These are phyloP conservation scores for Embiotoca jacksoni DNA, from an alignment of 2,113 vertebrate genomes.

Conservation along the genomic window DNA sequence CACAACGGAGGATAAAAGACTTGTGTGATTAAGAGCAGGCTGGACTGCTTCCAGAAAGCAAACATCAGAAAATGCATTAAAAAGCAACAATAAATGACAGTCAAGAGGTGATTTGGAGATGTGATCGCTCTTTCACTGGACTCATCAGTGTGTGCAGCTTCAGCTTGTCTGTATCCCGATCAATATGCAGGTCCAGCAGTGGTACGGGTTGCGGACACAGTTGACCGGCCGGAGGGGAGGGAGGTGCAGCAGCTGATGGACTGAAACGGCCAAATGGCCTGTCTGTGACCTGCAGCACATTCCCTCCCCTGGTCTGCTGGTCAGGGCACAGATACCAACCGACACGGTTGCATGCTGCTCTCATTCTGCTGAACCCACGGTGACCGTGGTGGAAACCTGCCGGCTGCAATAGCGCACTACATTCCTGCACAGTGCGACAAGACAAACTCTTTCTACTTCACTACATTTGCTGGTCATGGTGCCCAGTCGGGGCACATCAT, in stretches of 20 bases:
- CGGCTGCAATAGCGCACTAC: neutral
- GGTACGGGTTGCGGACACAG: constrained; percentile 39
- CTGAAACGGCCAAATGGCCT: constrained; percentile 51
- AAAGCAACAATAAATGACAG: constrained; percentile 25
- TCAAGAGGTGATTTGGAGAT: constrained; percentile 6
- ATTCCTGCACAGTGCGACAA: constrained; percentile 33
- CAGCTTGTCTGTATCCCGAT: no score
- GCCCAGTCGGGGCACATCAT: neutral
- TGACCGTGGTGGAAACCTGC: neutral
- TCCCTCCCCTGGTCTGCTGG: constrained; percentile 48
- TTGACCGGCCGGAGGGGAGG: constrained; percentile 22
- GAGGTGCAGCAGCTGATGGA: constrained; percentile 33
- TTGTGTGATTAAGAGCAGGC: constrained; percentile 22
- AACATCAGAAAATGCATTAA: constrained; percentile 31
- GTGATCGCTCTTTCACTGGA: neutral
- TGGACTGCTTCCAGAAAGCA: constrained; percentile 32
- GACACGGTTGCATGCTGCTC: constrained; percentile 34
- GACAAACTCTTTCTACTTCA: constrained; percentile 14
- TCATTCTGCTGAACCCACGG: constrained; percentile 33
- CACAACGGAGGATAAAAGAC: constrained; percentile 24
- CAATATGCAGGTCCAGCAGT: constrained; percentile 15
- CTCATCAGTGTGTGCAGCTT: no score
- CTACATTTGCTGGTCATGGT: constrained; percentile 10
- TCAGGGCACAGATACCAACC: constrained; percentile 40
- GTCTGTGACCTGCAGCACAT: constrained; percentile 50